phyloP scores from a whole-genome alignment of 1,140 invertebrate genomes.

The Eueides isabella region DNA sequence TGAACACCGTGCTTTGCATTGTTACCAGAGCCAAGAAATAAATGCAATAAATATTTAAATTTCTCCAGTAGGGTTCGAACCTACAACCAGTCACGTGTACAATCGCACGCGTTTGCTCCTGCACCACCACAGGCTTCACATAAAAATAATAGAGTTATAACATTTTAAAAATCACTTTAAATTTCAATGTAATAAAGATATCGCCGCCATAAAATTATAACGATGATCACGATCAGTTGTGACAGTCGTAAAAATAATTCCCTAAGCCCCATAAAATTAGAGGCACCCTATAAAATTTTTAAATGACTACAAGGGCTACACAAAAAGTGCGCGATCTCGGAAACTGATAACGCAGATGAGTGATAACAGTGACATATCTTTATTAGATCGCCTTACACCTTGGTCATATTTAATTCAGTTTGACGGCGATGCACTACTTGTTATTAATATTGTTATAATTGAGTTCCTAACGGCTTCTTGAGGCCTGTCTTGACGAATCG shows the following conservation, averaged over 20 bases:
- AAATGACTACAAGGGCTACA: constrained; percentile 32
- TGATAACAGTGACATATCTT: constrained; percentile 41
- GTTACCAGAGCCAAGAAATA: no score
- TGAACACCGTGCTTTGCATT: no score
- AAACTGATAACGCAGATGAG: constrained; percentile 40
- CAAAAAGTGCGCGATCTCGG: constrained; percentile 42
- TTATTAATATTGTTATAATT: constrained; percentile 30
- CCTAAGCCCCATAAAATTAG: constrained; percentile 34
- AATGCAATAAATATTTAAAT: no score
- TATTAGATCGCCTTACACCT: constrained; percentile 42
- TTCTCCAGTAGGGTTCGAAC: no score
- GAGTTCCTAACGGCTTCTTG: not conserved
- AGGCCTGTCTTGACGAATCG: no score
- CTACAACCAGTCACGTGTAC: no score
- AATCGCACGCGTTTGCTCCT: no score
- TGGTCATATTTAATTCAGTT: constrained; percentile 28
- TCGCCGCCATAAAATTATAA: constrained; percentile 17
- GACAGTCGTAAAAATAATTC: constrained; percentile 33
- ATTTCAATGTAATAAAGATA: constrained; percentile 13
- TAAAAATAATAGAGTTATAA: not conserved
- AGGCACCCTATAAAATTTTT: constrained; percentile 30
- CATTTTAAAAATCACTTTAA: constrained; percentile 8
- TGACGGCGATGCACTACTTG: constrained; percentile 14
- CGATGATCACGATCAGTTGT: constrained; percentile 27
- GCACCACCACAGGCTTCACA: not conserved